Conservation (phyloP, 35 echinoderm and acorn worm species). For the Eucidaris tribuloides region DNA sequence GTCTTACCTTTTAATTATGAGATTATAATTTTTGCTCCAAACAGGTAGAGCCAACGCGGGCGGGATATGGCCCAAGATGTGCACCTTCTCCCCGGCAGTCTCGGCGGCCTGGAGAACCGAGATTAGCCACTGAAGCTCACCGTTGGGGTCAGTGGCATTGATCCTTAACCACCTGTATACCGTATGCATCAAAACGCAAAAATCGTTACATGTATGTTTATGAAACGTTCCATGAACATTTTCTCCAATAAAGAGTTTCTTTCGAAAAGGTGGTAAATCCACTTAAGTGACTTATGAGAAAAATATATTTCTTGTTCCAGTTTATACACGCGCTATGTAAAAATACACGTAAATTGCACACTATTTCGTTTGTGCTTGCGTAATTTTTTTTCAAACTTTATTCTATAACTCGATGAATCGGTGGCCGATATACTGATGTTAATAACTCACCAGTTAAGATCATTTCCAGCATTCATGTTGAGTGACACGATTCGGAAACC, state of each 20-base stretch:
- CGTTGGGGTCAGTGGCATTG: constrained; percentile 60
- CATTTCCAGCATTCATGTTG: constrained; percentile 52
- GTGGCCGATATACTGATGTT: no score
- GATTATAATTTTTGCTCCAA: constrained; percentile 51
- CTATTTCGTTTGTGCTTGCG: no score
- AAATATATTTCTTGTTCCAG: no score
- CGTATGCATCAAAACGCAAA: not conserved
- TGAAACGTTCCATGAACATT: not conserved
- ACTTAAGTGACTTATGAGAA: no score
- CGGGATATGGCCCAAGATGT: constrained; percentile 51
- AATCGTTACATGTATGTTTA: not conserved
- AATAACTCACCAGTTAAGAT: constrained; percentile 47
- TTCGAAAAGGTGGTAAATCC: no score
- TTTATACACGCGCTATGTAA: not conserved
- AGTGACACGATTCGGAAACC: constrained; percentile 41
- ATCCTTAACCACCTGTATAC: constrained; percentile 51
- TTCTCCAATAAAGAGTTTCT: not conserved
- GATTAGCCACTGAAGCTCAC: constrained; percentile 57
- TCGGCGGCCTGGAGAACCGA: constrained; percentile 37
- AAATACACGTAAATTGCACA: not conserved
- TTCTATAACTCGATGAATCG: no score
- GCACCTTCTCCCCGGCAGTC: constrained; percentile 41
- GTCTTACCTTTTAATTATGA: constrained; percentile 65
- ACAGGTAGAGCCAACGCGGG: not conserved
- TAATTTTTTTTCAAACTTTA: no score